Evolutionary conservation across 2,113 vertebrate genomes (phyloP).

Genomic region (Pimephales promelas): DNA sequence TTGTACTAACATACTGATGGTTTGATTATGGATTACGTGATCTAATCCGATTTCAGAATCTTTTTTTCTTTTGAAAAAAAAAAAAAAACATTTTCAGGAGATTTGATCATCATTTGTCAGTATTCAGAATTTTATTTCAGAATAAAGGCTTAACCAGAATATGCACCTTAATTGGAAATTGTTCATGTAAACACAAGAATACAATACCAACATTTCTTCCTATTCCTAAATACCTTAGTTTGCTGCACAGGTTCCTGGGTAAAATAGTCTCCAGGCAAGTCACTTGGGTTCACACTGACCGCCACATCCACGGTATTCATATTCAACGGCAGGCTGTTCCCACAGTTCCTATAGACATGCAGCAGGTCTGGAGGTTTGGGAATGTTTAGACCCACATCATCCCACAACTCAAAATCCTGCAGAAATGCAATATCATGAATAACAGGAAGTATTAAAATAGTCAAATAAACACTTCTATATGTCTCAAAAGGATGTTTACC

Average conservation of each 20-base stretch:
- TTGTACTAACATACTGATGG: no score
- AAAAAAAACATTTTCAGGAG: no score
- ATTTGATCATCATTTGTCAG: not conserved
- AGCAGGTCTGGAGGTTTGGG: constrained; percentile 94
- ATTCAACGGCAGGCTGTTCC: constrained; percentile 76
- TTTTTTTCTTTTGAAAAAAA: no score
- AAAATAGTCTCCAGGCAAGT: constrained; percentile 77
- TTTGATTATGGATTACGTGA: no score
- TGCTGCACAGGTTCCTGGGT: constrained; percentile 65
- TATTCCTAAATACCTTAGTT: constrained; percentile 61
- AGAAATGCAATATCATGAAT: constrained; percentile 1
- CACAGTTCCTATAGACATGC: constrained; percentile 93
- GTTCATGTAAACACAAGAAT: constrained; percentile 41
- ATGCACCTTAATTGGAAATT: not conserved
- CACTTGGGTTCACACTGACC: constrained; percentile 84
- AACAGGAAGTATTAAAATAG: not conserved
- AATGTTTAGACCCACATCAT: constrained; percentile 97
- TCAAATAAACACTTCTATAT: not conserved
- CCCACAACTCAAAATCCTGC: constrained; percentile 99
- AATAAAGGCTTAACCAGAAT: not conserved
- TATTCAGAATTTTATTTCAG: not conserved
- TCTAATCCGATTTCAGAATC: no score
- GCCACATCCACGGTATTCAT: constrained; percentile 84
- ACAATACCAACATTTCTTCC: not conserved
- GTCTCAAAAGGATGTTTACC: constrained; percentile 73